Conservation (phyloP, 2,113 vertebrate genomes). For the Euleptes europaea region DNA sequence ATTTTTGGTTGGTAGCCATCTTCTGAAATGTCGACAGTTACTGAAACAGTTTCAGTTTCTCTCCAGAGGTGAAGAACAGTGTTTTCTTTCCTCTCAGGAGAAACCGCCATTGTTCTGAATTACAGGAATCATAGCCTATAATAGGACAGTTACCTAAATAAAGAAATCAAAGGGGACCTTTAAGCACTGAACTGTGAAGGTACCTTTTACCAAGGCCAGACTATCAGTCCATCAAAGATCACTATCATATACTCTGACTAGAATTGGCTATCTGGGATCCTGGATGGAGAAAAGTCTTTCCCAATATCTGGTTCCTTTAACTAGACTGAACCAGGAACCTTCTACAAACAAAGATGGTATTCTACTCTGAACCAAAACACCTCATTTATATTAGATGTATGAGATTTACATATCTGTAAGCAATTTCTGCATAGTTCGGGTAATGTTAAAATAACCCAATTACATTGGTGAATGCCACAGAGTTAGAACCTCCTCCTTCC, state of each 20-base stretch:
- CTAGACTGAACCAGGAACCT: too few relatives aligned
- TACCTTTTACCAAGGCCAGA: too few relatives aligned
- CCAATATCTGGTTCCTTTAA: too few relatives aligned
- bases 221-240: too few relatives aligned
- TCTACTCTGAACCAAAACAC: too few relatives aligned
- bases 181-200: neutral
- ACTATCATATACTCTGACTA: too few relatives aligned
- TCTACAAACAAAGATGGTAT: too few relatives aligned
- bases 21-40: slow-evolving; percentile 12
- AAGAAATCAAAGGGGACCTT: neutral
- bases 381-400: neutral
- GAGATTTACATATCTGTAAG: neutral
- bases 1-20: slow-evolving; percentile 26
- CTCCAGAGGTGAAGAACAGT: neutral
- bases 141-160: neutral
- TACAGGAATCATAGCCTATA: neutral
- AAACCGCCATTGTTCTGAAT: neutral
- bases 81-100: neutral
- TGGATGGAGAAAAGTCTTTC: too few relatives aligned
- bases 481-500: neutral
- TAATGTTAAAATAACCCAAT: too few relatives aligned
- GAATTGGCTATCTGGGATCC: too few relatives aligned
- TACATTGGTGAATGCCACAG: neutral
- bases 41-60: neutral
- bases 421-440: too few relatives aligned